Conservation (phyloP, 1,140 invertebrate genomes). For the Aleiodes sp. region DNA sequence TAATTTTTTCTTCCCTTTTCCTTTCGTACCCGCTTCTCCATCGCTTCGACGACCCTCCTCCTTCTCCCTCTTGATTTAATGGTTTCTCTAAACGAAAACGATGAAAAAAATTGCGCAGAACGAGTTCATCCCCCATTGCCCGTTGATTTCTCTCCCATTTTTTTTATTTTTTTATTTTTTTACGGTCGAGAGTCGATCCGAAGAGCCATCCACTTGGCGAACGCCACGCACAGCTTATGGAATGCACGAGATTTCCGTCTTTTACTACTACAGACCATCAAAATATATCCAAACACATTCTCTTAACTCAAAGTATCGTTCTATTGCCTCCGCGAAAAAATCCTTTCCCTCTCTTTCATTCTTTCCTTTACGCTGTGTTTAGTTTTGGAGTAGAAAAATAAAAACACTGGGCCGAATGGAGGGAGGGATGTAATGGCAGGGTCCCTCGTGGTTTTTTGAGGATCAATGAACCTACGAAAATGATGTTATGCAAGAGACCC, state of each 20-base stretch:
- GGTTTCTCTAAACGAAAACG: neutral
- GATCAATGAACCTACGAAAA: neutral
- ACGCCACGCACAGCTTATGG: conserved; percentile 17
- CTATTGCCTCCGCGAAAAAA: neutral
- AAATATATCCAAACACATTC: conserved; percentile 11
- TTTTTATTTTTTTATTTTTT: conserved; percentile 8
- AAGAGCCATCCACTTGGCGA: neutral
- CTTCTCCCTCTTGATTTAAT: neutral
- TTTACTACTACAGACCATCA: neutral
- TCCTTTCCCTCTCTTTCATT: neutral
- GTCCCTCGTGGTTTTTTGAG: neutral
- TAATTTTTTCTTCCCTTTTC: no score
- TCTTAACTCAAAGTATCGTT: no score
- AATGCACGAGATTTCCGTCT: conserved; percentile 22
- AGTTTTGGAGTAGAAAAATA: neutral
- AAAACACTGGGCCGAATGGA: neutral
- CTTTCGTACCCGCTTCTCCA: neutral
- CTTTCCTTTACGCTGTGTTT: neutral
- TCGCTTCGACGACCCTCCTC: neutral
- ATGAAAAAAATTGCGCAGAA: neutral
- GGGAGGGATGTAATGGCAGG: neutral
- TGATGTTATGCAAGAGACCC: neutral
- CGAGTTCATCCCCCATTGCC: neutral
- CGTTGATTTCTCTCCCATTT: neutral
- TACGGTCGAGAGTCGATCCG: no score